Evolutionary conservation across 1,140 invertebrate genomes (phyloP).

Genomic region (Heliconius nattereri): DNA sequence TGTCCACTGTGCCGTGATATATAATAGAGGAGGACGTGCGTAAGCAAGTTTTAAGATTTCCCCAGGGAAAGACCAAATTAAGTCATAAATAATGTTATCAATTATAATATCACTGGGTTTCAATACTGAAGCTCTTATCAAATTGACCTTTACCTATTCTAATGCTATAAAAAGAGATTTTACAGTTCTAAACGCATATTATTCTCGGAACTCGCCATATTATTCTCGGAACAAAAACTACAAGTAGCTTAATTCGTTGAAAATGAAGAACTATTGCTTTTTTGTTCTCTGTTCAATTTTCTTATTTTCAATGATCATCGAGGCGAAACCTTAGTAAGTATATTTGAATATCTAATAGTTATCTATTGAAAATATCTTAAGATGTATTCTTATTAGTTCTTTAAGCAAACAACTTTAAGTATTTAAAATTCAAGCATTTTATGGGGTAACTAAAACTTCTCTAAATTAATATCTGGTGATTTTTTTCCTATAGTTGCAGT

Average conservation of each 20-base stretch:
- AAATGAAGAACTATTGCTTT: background rate
- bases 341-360: too few species aligned
- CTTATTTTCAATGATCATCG: background rate
- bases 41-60: background rate
- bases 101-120: background rate
- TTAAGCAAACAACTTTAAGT: too few species aligned
- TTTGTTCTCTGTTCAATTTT: background rate
- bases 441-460: too few species aligned
- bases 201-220: background rate
- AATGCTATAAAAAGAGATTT: background rate
- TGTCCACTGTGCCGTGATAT: too few species aligned
- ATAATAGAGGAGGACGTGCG: background rate
- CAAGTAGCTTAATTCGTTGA: background rate
- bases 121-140: background rate
- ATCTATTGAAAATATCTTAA: background rate
- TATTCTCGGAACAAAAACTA: background rate
- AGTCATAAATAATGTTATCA: background rate
- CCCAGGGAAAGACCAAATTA: background rate
- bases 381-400: too few species aligned
- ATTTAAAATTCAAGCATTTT: too few species aligned
- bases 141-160: background rate
- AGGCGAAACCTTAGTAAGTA: background rate
- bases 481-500: too few species aligned
- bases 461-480: too few species aligned
- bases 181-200: background rate